phyloP scores from a whole-genome alignment of 2,888 invertebrate species.

The Hyposoter dolosus region DNA sequence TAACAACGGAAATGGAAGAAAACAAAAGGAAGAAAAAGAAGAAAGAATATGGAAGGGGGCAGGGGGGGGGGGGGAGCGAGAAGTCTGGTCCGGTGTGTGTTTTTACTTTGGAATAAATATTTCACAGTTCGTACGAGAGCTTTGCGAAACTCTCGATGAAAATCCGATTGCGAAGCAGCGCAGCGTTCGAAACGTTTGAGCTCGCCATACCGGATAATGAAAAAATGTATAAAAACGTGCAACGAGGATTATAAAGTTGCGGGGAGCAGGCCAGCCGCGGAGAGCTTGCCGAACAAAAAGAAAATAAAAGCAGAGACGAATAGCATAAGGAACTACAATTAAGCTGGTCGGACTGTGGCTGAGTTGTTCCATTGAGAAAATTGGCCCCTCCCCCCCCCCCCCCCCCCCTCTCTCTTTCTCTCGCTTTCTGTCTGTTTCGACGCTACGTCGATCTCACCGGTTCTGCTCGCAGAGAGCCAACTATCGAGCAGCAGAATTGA shows the following conservation, averaged over 20 bases:
- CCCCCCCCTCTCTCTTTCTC: constrained; percentile 56
- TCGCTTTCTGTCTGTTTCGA: constrained; percentile 46
- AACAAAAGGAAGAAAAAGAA: constrained; percentile 18
- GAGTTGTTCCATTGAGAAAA: constrained; percentile 83
- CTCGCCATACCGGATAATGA: background rate
- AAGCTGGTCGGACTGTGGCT: constrained; percentile 82
- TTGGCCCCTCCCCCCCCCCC: constrained; percentile 63
- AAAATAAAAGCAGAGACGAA: constrained; percentile 40
- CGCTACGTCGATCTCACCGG: constrained; percentile 42
- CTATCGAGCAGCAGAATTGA: constrained; percentile 82
- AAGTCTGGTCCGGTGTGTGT: constrained; percentile 10
- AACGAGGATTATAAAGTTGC: constrained; percentile 20
- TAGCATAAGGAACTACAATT: constrained; percentile 81
- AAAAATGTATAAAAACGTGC: constrained; percentile 15
- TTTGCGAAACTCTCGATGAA: too few species aligned
- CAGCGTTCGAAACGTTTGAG: background rate
- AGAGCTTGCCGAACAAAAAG: constrained; percentile 15
- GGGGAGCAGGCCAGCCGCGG: background rate
- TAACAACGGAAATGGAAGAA: constrained; percentile 64
- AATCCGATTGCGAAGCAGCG: too few species aligned
- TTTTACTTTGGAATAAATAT: constrained; percentile 32
- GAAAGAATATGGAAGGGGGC: too few species aligned
- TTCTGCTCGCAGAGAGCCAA: constrained; percentile 70
- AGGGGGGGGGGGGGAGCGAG: background rate
- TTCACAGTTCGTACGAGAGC: background rate